Percentiles rank a stretch among this genome's conserved stretches.
Evolutionary conservation across 2,888 invertebrate genomes (phyloP).

Genomic region (Orchesella flavescens): DNA sequence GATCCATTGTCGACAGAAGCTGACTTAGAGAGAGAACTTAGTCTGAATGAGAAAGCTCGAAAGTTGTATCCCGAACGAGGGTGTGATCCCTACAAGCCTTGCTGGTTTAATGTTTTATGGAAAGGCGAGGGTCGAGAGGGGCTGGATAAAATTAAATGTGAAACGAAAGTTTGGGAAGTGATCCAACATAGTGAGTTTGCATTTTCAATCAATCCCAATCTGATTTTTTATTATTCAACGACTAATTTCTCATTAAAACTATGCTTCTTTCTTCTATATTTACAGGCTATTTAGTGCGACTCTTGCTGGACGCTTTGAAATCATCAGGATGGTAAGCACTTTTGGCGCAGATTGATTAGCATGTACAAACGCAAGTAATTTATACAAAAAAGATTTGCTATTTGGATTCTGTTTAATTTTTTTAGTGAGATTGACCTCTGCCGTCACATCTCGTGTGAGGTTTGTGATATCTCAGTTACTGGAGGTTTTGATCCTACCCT

Average conservation of each 20-base stretch:
- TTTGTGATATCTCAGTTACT: slow-evolving; percentile 86
- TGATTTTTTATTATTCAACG: not conserved
- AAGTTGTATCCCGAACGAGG: slow-evolving; percentile 87
- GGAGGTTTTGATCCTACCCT: slow-evolving; percentile 91
- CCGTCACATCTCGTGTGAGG: slow-evolving; percentile 93
- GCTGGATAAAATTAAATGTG: slow-evolving; percentile 85
- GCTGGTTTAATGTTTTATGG: slow-evolving; percentile 78
- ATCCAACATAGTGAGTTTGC: slow-evolving; percentile 79
- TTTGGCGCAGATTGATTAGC: no score
- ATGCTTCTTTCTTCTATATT: slow-evolving; percentile 21
- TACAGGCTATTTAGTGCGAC: slow-evolving; percentile 84
- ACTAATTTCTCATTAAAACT: not conserved
- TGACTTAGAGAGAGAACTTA: slow-evolving; percentile 73
- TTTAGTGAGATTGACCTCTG: slow-evolving; percentile 86
- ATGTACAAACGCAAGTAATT: no score
- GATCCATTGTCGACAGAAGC: slow-evolving; percentile 52
- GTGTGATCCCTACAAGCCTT: slow-evolving; percentile 78
- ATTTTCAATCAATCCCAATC: not conserved
- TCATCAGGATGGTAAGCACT: slow-evolving; percentile 82
- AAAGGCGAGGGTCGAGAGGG: slow-evolving; percentile 82
- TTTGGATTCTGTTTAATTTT: slow-evolving; percentile 72
- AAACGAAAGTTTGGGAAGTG: slow-evolving; percentile 85
- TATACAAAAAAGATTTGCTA: slow-evolving; percentile 1
- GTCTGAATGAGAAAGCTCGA: slow-evolving; percentile 60
- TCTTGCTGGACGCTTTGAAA: slow-evolving; percentile 89